A percentile compares a stretch with the other conserved stretches of the same genome.
phyloP scores from a whole-genome alignment of 2,113 vertebrate species.

The Anhinga anhinga region DNA sequence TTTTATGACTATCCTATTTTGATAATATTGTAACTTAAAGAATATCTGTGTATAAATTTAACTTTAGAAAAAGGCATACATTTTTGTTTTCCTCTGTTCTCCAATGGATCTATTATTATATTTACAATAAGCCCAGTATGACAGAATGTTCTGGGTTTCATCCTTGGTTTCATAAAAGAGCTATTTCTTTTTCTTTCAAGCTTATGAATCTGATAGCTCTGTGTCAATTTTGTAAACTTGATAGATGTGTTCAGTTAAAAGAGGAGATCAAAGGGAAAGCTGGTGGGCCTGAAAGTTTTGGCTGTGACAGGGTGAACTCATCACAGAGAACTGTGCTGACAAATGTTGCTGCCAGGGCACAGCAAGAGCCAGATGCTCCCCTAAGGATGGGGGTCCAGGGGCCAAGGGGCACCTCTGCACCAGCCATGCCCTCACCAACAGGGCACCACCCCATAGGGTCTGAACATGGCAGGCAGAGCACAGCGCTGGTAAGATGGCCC shows the following conservation, averaged over 20 bases:
- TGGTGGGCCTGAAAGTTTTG: background rate
- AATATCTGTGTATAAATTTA: background rate
- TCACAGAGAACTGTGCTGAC: background rate
- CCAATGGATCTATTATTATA: background rate
- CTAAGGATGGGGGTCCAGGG: background rate
- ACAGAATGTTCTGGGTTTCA: background rate
- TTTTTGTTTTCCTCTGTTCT: background rate
- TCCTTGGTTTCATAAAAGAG: background rate
- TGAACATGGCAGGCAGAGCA: background rate
- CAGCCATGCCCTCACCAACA: accelerated
- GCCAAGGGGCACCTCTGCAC: accelerated
- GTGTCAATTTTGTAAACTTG: background rate
- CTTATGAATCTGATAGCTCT: background rate
- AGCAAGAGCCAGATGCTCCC: accelerated
- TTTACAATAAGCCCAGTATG: background rate
- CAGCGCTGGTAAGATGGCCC: background rate
- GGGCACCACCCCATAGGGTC: background rate
- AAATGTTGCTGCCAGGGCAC: accelerated
- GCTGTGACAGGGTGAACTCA: background rate
- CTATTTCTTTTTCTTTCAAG: slow-evolving; percentile 5
- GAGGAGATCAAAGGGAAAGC: slow-evolving; percentile 25
- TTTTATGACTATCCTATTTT: background rate
- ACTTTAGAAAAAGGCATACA: background rate
- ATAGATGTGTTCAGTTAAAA: background rate
- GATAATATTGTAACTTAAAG: background rate